Evolutionary conservation across 2,797 vertebrate species (phyloP).

Genomic region (Cuculus canorus): DNA sequence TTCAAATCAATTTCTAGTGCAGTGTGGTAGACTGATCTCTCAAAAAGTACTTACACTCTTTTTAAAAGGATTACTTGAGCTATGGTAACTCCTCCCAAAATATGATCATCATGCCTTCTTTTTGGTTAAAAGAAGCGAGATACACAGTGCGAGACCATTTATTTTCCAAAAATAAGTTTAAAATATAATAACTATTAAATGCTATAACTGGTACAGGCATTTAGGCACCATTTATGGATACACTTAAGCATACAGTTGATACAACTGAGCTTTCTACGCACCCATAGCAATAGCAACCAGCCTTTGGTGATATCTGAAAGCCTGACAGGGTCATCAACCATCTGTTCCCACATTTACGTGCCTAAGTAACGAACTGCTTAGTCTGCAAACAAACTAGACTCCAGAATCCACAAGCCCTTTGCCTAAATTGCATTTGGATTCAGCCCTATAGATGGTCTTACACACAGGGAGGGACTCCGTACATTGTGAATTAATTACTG

Average conservation of each 20-base stretch:
- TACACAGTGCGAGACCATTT: fast-evolving
- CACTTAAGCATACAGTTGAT: neutral
- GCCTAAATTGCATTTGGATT: neutral
- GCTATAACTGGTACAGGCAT: neutral
- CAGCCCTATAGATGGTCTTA: neutral
- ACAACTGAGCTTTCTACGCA: neutral
- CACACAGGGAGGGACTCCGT: neutral
- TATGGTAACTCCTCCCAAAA: neutral
- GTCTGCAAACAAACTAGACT: neutral
- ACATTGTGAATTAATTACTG: neutral
- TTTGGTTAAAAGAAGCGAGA: neutral
- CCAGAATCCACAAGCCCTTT: neutral
- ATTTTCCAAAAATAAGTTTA: neutral
- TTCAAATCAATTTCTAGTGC: neutral
- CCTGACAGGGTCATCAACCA: neutral
- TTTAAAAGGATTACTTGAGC: neutral
- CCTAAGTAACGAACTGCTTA: neutral
- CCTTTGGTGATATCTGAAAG: neutral
- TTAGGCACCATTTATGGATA: neutral
- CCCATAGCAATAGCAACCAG: neutral
- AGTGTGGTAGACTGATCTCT: neutral
- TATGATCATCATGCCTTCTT: neutral
- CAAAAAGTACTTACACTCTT: neutral
- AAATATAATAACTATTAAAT: neutral
- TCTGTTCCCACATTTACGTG: neutral